Conservation (phyloP, 1,140 invertebrate genomes). For the Plectrocnemia conspersa region DNA sequence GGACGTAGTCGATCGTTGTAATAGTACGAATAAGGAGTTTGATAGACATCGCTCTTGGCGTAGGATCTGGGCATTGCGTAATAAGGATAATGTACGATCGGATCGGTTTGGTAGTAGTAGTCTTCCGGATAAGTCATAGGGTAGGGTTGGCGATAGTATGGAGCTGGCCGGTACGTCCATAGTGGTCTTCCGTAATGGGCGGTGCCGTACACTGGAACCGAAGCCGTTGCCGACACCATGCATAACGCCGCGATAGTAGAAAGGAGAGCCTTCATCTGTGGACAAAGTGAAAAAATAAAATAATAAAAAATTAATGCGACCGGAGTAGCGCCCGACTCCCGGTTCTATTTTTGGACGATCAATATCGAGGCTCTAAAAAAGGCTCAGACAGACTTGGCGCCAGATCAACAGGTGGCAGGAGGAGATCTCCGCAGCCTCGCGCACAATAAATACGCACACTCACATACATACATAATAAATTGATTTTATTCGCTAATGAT, state of each 20-base stretch:
- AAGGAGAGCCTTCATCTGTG: constrained; percentile 24
- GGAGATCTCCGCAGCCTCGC: too few species aligned
- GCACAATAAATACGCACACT: too few species aligned
- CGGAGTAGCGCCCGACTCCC: constrained; percentile 26
- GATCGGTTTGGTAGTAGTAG: constrained; percentile 48
- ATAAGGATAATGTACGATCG: constrained; percentile 38
- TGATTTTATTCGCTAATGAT: constrained; percentile 8
- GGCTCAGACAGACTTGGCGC: constrained; percentile 30
- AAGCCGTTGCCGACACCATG: constrained; percentile 35
- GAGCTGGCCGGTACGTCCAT: constrained; percentile 38
- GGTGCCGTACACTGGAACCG: constrained; percentile 47
- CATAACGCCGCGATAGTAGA: neutral
- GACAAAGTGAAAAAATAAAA: constrained; percentile 19
- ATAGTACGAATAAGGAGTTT: constrained; percentile 45
- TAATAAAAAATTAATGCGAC: constrained; percentile 16
- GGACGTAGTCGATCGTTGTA: constrained; percentile 39
- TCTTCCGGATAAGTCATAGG: constrained; percentile 53
- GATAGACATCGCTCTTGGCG: constrained; percentile 45
- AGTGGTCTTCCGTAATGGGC: constrained; percentile 43
- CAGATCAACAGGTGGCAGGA: constrained; percentile 31
- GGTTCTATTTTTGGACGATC: constrained; percentile 36
- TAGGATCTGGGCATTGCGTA: constrained; percentile 39
- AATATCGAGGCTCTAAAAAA: constrained; percentile 33
- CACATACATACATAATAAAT: constrained; percentile 16
- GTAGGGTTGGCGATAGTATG: constrained; percentile 46